Percentiles rank a stretch among this genome's conserved stretches.
Evolutionary conservation across 2,888 invertebrate genomes (phyloP).

Genomic region (Graphium colonna): DNA sequence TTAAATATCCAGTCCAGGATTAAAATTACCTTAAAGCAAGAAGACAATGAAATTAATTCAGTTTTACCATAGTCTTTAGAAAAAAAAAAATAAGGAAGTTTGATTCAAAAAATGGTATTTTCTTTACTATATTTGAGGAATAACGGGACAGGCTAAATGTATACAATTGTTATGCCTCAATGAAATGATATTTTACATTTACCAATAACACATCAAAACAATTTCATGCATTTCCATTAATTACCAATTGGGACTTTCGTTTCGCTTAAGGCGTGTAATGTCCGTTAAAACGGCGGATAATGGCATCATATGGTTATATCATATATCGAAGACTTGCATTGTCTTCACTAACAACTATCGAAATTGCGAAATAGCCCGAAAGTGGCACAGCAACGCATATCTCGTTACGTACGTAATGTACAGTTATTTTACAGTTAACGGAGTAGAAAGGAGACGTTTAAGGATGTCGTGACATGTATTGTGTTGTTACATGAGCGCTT

Average conservation of each 20-base stretch:
- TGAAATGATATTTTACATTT: too few species aligned
- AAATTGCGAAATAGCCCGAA: conserved; percentile 44
- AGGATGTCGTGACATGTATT: conserved; percentile 12
- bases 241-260: background rate
- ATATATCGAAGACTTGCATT: conserved; percentile 30
- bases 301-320: conserved; percentile 35
- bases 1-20: too few species aligned
- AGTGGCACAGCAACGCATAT: conserved; percentile 40
- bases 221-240: too few species aligned
- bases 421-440: conserved; percentile 22
- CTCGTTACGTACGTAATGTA: conserved; percentile 30
- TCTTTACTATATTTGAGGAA: too few species aligned
- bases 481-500: background rate
- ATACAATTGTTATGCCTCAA: too few species aligned
- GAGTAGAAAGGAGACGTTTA: conserved; percentile 20
- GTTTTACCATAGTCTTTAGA: too few species aligned
- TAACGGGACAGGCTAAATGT: too few species aligned
- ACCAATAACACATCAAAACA: too few species aligned
- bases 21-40: too few species aligned
- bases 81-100: too few species aligned
- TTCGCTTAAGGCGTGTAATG: background rate
- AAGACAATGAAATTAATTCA: too few species aligned
- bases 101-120: too few species aligned
- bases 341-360: conserved; percentile 17
- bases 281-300: background rate